Evolutionary conservation across 2,797 vertebrate species (phyloP), one percentile per base, ranked within the genome.

Genomic region (Pagetopsis macropterus): DNA sequence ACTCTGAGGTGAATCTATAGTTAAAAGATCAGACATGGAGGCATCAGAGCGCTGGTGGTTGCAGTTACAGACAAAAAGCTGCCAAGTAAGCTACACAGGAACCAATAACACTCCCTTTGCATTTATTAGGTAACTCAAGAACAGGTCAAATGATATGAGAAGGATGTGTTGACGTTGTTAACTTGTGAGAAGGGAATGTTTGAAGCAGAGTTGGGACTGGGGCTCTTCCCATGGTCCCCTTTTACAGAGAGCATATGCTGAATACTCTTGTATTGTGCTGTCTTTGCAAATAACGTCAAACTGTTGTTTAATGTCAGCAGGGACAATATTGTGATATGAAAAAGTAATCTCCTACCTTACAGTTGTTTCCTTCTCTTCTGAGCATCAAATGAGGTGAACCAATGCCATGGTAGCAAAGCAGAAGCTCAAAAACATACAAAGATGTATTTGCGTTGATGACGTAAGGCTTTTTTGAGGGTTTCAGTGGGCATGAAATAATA

Each of bases 201-300:
- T 76, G 84, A 84, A 84, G 61, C 68, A 64, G 51, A 68, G 52
- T 62, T 72, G 72, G 60, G 72, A 37, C 65, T 61, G 48, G 31
- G 54, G 41, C 49, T 68, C 44, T 84, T 82, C 86, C 83, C 23
- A 45, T 51, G 71, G 72, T 49, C 57, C 23, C 56, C 59, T 70
- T 83, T 86, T 48, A 54, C 84, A 84, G 85, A 88, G 76, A 76
- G 73, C 44, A 43, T 27, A 48, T 48, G 3, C 79, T 69, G 76
- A 84, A 72, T 84, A 72, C 81, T 83, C 75, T 67, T 72, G 78
- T 81, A 84, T 91, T 84, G 72, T 73, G 61, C 87, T 87, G 83
- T 88, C 89, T 90, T 62, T 81, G 79, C 84, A 87, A 90, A 93
- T 91, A 89, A 92, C 84, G 83, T 87, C 91, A 91, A 84, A 84